Conservation (phyloP, 2,888 invertebrate species). For the Acleris cristana region DNA sequence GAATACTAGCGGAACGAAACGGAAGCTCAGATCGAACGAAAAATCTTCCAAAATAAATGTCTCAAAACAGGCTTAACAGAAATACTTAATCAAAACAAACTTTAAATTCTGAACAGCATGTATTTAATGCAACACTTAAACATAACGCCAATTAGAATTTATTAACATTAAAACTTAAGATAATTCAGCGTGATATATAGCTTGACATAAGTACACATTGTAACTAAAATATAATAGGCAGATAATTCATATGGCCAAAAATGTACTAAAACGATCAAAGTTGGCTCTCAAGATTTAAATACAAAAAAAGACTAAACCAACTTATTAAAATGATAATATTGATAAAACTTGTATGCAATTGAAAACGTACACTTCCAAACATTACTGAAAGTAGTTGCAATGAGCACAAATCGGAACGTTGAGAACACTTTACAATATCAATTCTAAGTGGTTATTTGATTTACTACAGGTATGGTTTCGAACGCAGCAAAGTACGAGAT, state of each 20-base stretch:
- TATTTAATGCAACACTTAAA: conserved; percentile 78
- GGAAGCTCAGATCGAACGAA: conserved; percentile 52
- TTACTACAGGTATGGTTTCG: conserved; percentile 14
- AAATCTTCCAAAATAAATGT: conserved; percentile 84
- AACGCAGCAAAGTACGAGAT: conserved; percentile 23
- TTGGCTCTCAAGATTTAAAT: background rate
- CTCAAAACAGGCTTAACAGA: conserved; percentile 61
- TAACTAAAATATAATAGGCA: conserved; percentile 58
- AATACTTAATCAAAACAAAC: conserved; percentile 56
- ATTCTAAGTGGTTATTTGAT: background rate
- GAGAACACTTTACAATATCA: background rate
- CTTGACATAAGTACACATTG: conserved; percentile 51
- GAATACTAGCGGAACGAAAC: conserved; percentile 45
- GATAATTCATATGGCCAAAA: conserved; percentile 45
- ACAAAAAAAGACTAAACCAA: background rate
- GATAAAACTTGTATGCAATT: background rate
- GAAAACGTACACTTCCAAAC: conserved; percentile 1
- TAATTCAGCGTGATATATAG: conserved; percentile 58
- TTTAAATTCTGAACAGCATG: conserved; percentile 66
- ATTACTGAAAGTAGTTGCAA: background rate
- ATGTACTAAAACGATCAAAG: background rate
- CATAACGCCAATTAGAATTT: conserved; percentile 68
- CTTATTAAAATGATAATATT: too few relatives aligned
- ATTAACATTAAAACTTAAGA: conserved; percentile 58
- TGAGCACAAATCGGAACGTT: too few relatives aligned